phyloP scores from a whole-genome alignment of 53 echinoderm and acorn worm species.

The Henricia sp. region DNA sequence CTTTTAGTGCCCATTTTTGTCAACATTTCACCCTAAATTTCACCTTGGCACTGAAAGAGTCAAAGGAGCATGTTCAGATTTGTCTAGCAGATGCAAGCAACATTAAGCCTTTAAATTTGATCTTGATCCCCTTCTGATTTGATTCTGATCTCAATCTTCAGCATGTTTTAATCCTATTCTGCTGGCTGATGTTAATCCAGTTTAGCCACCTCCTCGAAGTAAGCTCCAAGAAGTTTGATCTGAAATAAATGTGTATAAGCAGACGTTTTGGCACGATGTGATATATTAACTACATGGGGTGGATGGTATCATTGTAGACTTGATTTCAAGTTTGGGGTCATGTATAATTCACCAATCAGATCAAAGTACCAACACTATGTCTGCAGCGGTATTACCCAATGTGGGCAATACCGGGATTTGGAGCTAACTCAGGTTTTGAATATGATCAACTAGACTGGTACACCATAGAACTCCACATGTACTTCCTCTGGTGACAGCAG shows the following conservation, averaged over 20 bases:
- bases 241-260: conserved; percentile 8
- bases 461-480: neutral
- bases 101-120: too few species aligned
- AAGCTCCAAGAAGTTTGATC: conserved; percentile 78
- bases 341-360: neutral
- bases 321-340: neutral
- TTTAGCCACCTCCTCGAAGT: conserved; percentile 78
- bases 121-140: too few species aligned
- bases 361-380: neutral
- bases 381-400: neutral
- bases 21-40: too few species aligned
- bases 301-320: neutral
- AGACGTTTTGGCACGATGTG: neutral
- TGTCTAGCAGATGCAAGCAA: too few species aligned
- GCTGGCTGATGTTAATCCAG: conserved; percentile 61
- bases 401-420: neutral
- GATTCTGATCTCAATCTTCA: too few species aligned
- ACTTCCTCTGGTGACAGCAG: too few species aligned
- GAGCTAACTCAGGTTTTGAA: too few species aligned
- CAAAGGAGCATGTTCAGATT: too few species aligned
- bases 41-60: too few species aligned
- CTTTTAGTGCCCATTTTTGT: too few species aligned
- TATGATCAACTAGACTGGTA: too few species aligned
- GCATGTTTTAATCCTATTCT: neutral
- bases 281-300: neutral